Evolutionary conservation across 2,888 invertebrate genomes (phyloP), one percentile per base, ranked within the genome.

Genomic region (Caenorhabditis becei): DNA sequence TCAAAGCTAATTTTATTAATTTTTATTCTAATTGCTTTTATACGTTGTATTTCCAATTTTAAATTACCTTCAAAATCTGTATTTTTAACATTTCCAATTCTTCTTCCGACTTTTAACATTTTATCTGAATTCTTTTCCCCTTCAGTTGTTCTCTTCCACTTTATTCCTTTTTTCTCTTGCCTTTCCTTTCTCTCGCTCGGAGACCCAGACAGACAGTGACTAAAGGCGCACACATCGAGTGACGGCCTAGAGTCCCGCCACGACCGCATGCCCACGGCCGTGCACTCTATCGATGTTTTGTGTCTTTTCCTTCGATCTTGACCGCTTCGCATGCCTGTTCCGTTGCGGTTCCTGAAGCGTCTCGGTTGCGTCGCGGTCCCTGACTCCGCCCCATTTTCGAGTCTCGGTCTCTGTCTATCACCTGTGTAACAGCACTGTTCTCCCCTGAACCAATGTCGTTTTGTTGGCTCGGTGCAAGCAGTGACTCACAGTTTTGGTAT

Each of bases 241-340:
- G n/a, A 24, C 18, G 74, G 74, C 58, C 74, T 56, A 65, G 72
- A 23, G 61, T 61, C 70, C 44, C 47, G 5, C 41, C 65, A 18
- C 54, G 59, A 49, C 53, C 49, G 0, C 53, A 4, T 3, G 20
- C 32, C 18, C 51, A 28, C 65, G 56, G 47, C 65, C 58, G 53
- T 51, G 51, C 59, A n/a, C 74, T 74, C 74, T 74, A 74, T 66
- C 74, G 74, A 74, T 47, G 59, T 74, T 62, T 74, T 49, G 20
- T 35, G 35, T 24, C 44, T 80, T 69, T 63, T 69, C 59, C 61
- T 69, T 69, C 54, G 54, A 74, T 79, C 41, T 62, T 65, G 69
- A 62, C 80, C 80, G 80, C 80, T 80, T 74, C 80, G 80, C 80
- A 72, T 79, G 72, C 56, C 54, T 72, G 67, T 79, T 79, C 79